These are phyloP conservation scores for Scaptodrosophila lebanonensis DNA, from an alignment of 1,140 invertebrate species.

Conservation along the genomic window DNA sequence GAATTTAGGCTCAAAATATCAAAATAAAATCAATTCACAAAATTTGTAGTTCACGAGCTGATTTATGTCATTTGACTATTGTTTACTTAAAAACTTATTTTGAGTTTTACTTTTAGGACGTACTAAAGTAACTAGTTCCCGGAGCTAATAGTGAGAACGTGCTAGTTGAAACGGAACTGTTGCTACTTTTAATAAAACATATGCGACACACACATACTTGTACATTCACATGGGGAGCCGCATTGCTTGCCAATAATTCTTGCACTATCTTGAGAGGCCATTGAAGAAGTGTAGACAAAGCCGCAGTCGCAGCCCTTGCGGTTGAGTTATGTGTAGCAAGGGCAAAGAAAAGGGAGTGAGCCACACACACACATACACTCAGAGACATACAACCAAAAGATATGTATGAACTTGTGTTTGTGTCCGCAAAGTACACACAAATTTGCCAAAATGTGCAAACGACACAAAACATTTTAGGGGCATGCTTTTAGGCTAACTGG, in stretches of 20 bases:
- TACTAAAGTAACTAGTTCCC: no score
- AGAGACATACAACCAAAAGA: background rate
- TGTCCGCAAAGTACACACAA: slow-evolving; percentile 47
- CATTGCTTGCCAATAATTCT: slow-evolving; percentile 61
- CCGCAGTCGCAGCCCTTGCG: slow-evolving; percentile 53
- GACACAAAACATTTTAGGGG: slow-evolving; percentile 57
- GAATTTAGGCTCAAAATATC: no score
- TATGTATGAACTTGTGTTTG: slow-evolving; percentile 12
- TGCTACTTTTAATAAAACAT: slow-evolving; percentile 75
- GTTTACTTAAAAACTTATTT: no score
- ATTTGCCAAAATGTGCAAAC: slow-evolving; percentile 61
- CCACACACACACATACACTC: slow-evolving; percentile 32
- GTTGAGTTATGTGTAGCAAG: slow-evolving; percentile 49
- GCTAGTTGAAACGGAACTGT: no score
- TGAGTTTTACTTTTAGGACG: no score
- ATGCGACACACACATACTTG: slow-evolving; percentile 41
- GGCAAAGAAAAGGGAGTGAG: background rate
- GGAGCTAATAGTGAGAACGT: no score
- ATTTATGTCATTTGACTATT: no score
- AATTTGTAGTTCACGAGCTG: no score
- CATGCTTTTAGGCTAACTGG: slow-evolving; percentile 60
- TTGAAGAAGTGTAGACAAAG: slow-evolving; percentile 64
- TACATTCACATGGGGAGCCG: slow-evolving; percentile 14
- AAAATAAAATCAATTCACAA: no score
- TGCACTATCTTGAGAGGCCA: slow-evolving; percentile 55